Conservation (phyloP, 2,113 vertebrate genomes). For the Engraulis encrasicolus region DNA sequence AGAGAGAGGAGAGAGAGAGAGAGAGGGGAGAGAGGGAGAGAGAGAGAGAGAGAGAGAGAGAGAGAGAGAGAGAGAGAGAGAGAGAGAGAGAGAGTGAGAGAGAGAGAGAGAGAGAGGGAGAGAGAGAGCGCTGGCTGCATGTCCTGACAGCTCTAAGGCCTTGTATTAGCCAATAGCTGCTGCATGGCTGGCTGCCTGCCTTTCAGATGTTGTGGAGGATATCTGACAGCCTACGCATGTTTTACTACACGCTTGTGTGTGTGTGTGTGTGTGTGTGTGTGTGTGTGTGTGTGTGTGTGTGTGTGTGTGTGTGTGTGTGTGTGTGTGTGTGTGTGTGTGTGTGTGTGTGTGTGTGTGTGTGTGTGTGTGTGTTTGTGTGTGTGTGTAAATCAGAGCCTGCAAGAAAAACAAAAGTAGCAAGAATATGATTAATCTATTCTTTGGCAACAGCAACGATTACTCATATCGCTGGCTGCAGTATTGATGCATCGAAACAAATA, state of each 20-base stretch:
- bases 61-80: no score
- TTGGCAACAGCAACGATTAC: no score
- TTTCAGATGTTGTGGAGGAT: not conserved
- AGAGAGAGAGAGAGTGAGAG: not conserved
- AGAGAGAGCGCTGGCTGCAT: constrained; percentile 24
- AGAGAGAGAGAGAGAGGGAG: not conserved
- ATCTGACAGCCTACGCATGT: not conserved
- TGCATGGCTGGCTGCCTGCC: constrained; percentile 14
- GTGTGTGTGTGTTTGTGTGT: no score
- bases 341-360: not conserved
- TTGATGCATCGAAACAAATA: no score
- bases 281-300: not conserved
- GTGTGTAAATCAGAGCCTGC: no score
- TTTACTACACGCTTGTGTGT: not conserved
- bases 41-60: no score
- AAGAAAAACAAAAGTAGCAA: no score
- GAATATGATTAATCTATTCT: no score
- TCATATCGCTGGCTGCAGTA: no score
- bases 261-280: not conserved
- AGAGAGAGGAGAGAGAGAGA: no score
- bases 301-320: not conserved
- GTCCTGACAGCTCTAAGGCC: constrained; percentile 48
- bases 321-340: not conserved
- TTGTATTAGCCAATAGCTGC: constrained; percentile 5
- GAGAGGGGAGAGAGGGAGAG: no score